phyloP scores from a whole-genome alignment of 2,113 vertebrate genomes.

The Cyprinodon variegatus region DNA sequence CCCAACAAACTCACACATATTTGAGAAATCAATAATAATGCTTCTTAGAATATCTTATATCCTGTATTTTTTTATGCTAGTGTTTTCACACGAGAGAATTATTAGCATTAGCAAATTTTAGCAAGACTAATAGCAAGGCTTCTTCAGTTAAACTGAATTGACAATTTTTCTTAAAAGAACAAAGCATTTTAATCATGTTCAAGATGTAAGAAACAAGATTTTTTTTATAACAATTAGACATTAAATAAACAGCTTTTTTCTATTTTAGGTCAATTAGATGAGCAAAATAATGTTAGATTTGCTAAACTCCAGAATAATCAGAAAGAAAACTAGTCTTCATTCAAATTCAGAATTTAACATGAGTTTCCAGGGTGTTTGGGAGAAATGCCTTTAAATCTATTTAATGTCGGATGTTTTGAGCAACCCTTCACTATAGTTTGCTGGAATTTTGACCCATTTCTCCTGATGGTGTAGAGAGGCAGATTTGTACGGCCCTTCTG shows the following conservation, averaged over 20 bases:
- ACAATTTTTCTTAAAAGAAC: slow-evolving; percentile 12
- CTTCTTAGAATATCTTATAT: slow-evolving; percentile 46
- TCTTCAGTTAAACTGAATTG: slow-evolving; percentile 11
- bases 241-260: not conserved
- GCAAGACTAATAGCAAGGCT: slow-evolving; percentile 13
- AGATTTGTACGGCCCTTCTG: not conserved
- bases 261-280: not conserved
- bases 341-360: no score
- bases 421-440: no score
- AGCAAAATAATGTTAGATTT: not conserved
- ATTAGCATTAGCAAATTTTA: no score
- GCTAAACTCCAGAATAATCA: not conserved
- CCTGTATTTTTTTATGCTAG: slow-evolving; percentile 41
- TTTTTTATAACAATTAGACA: not conserved
- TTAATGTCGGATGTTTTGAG: no score
- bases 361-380: no score
- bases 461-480: not conserved
- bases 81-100: slow-evolving; percentile 9
- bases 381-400: no score
- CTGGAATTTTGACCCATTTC: no score
- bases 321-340: not conserved
- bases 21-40: slow-evolving; percentile 54
- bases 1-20: slow-evolving; percentile 38
- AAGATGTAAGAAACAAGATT: not conserved
- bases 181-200: slow-evolving; percentile 2